Percentiles rank a stretch among this genome's conserved stretches.
These are phyloP conservation scores for Laspeyria flexula DNA, from an alignment of 2,888 invertebrate genomes.

Conservation along the genomic window DNA sequence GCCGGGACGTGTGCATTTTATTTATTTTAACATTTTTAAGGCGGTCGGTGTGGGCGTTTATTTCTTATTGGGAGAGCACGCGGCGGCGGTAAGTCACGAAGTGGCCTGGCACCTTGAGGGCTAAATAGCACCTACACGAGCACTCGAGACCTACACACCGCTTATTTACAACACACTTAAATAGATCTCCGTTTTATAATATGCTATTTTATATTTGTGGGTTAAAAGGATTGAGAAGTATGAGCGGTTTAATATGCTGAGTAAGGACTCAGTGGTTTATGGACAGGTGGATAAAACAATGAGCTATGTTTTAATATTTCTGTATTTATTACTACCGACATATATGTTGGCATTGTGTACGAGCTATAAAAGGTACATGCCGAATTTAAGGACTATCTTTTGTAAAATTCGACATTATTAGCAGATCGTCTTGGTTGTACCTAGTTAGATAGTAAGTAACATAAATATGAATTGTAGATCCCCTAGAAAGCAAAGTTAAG, in stretches of 20 bases:
- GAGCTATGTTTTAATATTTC: too few relatives aligned
- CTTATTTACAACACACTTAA: slow-evolving; percentile 62
- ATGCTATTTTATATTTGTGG: slow-evolving; percentile 7
- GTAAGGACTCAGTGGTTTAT: neutral
- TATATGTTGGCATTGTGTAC: too few relatives aligned
- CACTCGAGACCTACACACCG: slow-evolving; percentile 44
- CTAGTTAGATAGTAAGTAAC: too few relatives aligned
- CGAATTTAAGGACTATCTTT: too few relatives aligned
- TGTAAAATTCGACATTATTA: too few relatives aligned
- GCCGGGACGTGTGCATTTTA: slow-evolving; percentile 83
- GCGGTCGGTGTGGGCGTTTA: slow-evolving; percentile 62
- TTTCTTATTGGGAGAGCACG: slow-evolving; percentile 68
- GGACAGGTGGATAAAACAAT: too few relatives aligned
- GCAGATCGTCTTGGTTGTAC: too few relatives aligned
- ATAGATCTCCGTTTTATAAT: slow-evolving; percentile 42
- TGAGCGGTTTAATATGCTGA: neutral
- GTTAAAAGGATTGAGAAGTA: slow-evolving; percentile 6
- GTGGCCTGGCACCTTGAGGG: slow-evolving; percentile 79
- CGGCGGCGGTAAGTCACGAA: slow-evolving; percentile 83
- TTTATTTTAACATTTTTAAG: slow-evolving; percentile 85
- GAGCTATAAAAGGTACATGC: too few relatives aligned
- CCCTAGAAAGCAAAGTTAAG: too few relatives aligned
- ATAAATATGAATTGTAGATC: too few relatives aligned
- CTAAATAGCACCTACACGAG: slow-evolving; percentile 80
- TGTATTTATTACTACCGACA: too few relatives aligned